A percentile compares a stretch with the other conserved stretches of the same genome.
phyloP scores from a whole-genome alignment of 1,140 invertebrate species.

The Macrobrachium rosenbergii region DNA sequence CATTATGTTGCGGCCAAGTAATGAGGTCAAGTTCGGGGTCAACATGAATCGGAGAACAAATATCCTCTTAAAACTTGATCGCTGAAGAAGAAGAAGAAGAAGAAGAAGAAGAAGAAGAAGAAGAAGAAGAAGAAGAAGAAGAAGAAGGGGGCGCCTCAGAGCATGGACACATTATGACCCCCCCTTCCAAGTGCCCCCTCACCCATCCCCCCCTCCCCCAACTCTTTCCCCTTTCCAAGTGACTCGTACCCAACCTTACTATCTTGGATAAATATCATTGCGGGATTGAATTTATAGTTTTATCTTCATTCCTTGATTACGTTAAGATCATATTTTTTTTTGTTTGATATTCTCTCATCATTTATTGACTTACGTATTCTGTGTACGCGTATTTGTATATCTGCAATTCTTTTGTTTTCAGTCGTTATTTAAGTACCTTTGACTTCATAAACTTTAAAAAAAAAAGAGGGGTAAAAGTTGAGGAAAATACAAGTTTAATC shows the following conservation, averaged over 20 bases:
- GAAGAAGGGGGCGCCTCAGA: too few species aligned
- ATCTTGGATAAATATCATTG: not conserved
- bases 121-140: too few species aligned
- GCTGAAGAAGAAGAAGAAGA: too few species aligned
- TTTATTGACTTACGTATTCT: not conserved
- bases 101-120: too few species aligned
- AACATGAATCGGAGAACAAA: too few species aligned
- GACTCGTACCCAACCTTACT: not conserved
- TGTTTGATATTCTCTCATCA: not conserved
- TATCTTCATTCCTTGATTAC: not conserved
- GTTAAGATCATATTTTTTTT: not conserved
- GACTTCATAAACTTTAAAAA: not conserved
- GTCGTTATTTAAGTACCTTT: not conserved
- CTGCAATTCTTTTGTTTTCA: not conserved
- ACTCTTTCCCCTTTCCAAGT: not conserved
- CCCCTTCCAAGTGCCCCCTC: too few species aligned
- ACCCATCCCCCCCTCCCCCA: not conserved
- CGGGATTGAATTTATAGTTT: not conserved
- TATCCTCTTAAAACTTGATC: too few species aligned
- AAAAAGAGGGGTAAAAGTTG: too few species aligned
- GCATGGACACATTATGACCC: too few species aligned
- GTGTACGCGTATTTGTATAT: not conserved
- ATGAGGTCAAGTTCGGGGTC: too few species aligned
- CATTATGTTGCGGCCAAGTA: too few species aligned
- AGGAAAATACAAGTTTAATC: too few species aligned